phyloP scores from a whole-genome alignment of 2,113 vertebrate species.

The Sapajus apella region DNA sequence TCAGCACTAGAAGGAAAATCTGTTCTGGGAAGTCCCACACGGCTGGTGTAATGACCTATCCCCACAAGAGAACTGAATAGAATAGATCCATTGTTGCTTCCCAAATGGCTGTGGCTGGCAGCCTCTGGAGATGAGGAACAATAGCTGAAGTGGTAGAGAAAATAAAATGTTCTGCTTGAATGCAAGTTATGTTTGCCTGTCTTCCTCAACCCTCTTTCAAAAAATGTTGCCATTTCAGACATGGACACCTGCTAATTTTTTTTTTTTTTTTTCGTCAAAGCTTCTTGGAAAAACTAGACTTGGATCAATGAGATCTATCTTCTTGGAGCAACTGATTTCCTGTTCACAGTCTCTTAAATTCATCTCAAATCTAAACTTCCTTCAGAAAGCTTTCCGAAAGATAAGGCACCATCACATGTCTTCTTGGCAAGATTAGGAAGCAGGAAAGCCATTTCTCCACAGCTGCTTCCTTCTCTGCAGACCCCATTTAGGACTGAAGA shows the following conservation, averaged over 20 bases:
- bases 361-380: slow-evolving; percentile 45
- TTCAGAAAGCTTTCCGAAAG: background rate
- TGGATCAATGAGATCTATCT: slow-evolving; percentile 51
- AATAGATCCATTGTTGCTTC: slow-evolving; percentile 73
- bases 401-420: background rate
- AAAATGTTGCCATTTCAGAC: slow-evolving; percentile 57
- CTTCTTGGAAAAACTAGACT: slow-evolving; percentile 44
- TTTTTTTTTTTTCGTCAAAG: background rate
- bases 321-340: slow-evolving; percentile 51
- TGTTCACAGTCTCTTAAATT: slow-evolving; percentile 13
- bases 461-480: background rate
- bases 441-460: background rate
- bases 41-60: slow-evolving; percentile 66
- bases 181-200: slow-evolving; percentile 62
- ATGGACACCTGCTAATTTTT: slow-evolving; percentile 9
- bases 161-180: slow-evolving; percentile 74
- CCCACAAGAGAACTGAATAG: slow-evolving; percentile 68
- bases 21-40: slow-evolving; percentile 71
- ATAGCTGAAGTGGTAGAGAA: slow-evolving; percentile 57
- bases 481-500: background rate
- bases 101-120: slow-evolving; percentile 62
- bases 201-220: slow-evolving; percentile 29
- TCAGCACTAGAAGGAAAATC: slow-evolving; percentile 74
- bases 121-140: slow-evolving; percentile 67
- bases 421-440: slow-evolving; percentile 37